Base-by-base conservation (phyloP, 2,113 vertebrate genomes). In the Brachyhypopomus gauderio region DNA sequence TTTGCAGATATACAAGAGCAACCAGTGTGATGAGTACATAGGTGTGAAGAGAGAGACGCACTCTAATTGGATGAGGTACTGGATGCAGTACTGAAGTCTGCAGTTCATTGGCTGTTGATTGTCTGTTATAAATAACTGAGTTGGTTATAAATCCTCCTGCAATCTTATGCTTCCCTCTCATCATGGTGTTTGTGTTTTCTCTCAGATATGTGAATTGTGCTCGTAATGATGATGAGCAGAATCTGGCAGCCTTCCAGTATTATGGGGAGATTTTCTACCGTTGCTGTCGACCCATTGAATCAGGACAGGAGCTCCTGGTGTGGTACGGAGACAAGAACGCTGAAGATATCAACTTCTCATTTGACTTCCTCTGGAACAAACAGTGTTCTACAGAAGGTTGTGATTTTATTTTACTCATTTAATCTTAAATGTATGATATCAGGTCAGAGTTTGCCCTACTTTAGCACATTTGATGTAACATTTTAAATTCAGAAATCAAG, bases 51-150 rank as follows among this genome's bases (percentile, higher is more conserved):
- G 30, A 30, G 30, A 30, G 30, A 30, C 30, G 1, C 30, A 30
- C 1, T 30, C 30, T 30, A 2, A 30, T 30, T 30, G 30, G 90
- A 92, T 92, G 91, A 91, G 90, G 91, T 92, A 45, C 88, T 76
- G 22, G 20, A 25, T 0, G 56, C 20, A 14, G 63, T 5, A 5
- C 63, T 30, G 25, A 55, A 55, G 30, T 55, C 52, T 55, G 52
- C 52, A 55, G 52, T 17, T 55, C 9, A 55, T 9, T 55, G 12
- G 3, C 12, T 30, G 6, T 62, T 27, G 62, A 16, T 3, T 14
- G 30, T 30, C 30, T 30, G 30, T 30, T 30, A 30, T 25, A 23
- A 11, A 8, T 66, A 3, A 19, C 62, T 17, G 3, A 3, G 17
- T 5, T 64, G 62, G 22, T 23, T 30, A 30, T 30, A 30, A 30